Conservation (phyloP, 23 tunicate genomes). For the Corella eumyota region DNA sequence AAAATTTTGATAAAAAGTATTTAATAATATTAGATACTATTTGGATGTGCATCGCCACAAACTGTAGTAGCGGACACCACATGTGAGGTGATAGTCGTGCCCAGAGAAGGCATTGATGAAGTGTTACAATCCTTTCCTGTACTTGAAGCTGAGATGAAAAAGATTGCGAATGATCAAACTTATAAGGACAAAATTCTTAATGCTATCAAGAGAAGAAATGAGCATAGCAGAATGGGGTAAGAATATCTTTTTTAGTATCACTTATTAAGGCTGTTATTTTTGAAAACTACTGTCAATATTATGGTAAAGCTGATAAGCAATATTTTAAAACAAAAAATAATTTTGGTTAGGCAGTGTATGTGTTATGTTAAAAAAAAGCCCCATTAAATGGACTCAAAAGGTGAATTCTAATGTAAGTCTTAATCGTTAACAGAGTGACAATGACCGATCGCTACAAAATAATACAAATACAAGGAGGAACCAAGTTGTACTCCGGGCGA, state of each 20-base stretch:
- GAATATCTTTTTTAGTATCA: background rate
- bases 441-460: slow-evolving; percentile 40
- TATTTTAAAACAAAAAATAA: no score
- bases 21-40: slow-evolving; percentile 77
- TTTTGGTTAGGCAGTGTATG: no score
- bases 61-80: slow-evolving; percentile 80
- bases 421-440: slow-evolving; percentile 21
- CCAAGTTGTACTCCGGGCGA: slow-evolving; percentile 25
- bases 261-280: no score
- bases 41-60: slow-evolving; percentile 56
- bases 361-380: no score
- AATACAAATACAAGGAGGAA: slow-evolving; percentile 31
- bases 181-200: slow-evolving; percentile 37
- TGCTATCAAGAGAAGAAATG: slow-evolving; percentile 27
- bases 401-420: no score
- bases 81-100: slow-evolving; percentile 57
- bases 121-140: slow-evolving; percentile 57
- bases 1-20: no score
- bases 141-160: slow-evolving; percentile 34
- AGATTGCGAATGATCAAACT: slow-evolving; percentile 25
- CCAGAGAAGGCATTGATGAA: slow-evolving; percentile 33
- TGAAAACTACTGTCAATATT: no score
- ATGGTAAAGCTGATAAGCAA: no score
- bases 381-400: no score
- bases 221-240: slow-evolving; percentile 15